These are phyloP conservation scores for Hippocampus kuda DNA, from an alignment of 2,797 vertebrate genomes.

Conservation along the genomic window DNA sequence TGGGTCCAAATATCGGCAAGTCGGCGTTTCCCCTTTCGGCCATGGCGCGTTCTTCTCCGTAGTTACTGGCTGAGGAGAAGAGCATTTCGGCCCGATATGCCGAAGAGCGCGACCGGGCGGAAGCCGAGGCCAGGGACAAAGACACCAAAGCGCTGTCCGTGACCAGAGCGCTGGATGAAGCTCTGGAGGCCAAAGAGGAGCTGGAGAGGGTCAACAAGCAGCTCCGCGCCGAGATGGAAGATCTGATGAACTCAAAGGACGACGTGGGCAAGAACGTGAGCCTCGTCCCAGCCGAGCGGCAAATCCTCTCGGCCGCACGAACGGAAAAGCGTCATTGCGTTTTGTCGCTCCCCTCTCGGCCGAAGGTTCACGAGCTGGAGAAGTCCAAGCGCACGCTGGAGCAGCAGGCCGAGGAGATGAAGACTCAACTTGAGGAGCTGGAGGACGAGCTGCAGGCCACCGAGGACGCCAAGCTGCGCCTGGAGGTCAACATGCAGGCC, in stretches of 20 bases:
- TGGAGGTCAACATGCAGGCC: conserved; percentile 99
- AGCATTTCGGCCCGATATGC: conserved; percentile 87
- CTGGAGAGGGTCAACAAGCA: conserved; percentile 89
- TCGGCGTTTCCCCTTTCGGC: neutral
- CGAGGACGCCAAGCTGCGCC: conserved; percentile 90
- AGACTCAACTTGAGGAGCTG: conserved; percentile 91
- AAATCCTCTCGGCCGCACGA: too few relatives aligned
- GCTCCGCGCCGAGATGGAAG: conserved; percentile 93
- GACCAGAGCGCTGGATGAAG: conserved; percentile 88
- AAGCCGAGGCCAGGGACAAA: conserved; percentile 94
- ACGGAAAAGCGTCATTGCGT: neutral
- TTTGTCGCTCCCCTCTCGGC: neutral
- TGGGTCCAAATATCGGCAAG: neutral
- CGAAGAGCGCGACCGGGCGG: conserved; percentile 90
- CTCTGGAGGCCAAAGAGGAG: conserved; percentile 89
- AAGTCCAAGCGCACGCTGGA: conserved; percentile 90
- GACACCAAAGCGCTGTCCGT: conserved; percentile 92
- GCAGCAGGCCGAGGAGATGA: conserved; percentile 96
- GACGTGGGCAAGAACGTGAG: conserved; percentile 97
- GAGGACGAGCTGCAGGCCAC: conserved; percentile 96
- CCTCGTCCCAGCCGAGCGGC: neutral
- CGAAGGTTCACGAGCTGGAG: conserved; percentile 91
- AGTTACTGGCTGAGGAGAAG: conserved; percentile 97
- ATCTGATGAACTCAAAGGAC: conserved; percentile 96
- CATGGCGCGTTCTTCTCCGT: neutral